Evolutionary conservation across 2,797 vertebrate genomes (phyloP), one percentile per base, ranked within the genome.

Genomic region (Australoheros facetus): DNA sequence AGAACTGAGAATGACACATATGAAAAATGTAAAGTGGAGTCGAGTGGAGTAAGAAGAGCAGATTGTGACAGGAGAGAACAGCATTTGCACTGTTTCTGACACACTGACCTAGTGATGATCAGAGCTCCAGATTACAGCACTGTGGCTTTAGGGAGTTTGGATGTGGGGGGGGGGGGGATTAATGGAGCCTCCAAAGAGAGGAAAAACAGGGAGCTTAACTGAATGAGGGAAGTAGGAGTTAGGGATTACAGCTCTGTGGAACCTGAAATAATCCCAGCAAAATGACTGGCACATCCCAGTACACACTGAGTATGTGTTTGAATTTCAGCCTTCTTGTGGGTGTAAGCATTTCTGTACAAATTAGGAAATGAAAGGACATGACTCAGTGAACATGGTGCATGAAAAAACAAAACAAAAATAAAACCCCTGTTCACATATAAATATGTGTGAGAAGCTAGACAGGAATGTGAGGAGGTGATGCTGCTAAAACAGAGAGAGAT

Each of bases 121-220:
- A 84, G 77, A 74, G 87, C 84, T 84, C 90, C 87, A 88, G 88
- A 94, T 94, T 92, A 93, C 73, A 87, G 82, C 57, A 39, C 82
- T 11, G 0, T 48, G 45, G 77, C 59, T 71, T 75, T 14, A 19
- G 53, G 28, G 74, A 81, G 34, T 32, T 32, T 3, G 34, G 34
- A 7, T 2, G 34, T 7, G 7, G 34, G 34, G 37, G 57, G 2
- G 58, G 30, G 79, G 56, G 72, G 89, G 91, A 92, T 95, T 94
- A 94, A 58, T 51, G 34, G 56, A 73, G 79, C 88, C 85, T 90
- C 79, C 64, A 89, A 88, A 91, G 84, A 75, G 76, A 84, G 89
- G 88, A 93, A 93, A 93, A 93, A 91, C 89, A 90, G 77, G 93
- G 82, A 92, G 94, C 95, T 95, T 95, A 96, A 91, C 75, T 45